A percentile compares a stretch with the other conserved stretches of the same genome.
Conservation (phyloP, 92 coral and sea anemone species). For the Parazoanthus darwini region DNA sequence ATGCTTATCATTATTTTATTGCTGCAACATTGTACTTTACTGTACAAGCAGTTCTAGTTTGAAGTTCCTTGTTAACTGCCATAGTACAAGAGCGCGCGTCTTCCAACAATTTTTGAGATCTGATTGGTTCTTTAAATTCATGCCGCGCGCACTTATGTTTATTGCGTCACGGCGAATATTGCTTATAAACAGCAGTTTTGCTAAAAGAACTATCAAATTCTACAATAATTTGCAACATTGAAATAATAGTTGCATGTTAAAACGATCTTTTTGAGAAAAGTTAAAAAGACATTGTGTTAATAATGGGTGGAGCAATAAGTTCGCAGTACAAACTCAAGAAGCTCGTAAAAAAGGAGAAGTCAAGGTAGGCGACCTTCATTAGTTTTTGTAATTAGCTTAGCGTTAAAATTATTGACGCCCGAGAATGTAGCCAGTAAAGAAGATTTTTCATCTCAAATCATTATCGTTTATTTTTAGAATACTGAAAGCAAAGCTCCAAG, state of each 20-base stretch:
- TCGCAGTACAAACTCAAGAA: background rate
- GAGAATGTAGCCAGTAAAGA: background rate
- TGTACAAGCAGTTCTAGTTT: too few species aligned
- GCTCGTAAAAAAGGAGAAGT: background rate
- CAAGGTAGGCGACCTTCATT: background rate
- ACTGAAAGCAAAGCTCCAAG: slow-evolving; percentile 3
- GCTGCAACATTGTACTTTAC: too few species aligned
- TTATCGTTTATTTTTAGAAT: background rate
- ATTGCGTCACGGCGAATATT: background rate
- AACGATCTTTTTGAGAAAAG: background rate
- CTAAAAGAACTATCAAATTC: too few species aligned
- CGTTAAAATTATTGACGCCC: background rate
- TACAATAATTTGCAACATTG: too few species aligned
- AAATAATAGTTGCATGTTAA: too few species aligned
- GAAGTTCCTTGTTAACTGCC: too few species aligned
- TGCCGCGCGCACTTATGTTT: background rate
- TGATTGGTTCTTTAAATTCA: background rate
- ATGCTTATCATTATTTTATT: too few species aligned
- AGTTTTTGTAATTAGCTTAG: too few species aligned
- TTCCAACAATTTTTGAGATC: background rate
- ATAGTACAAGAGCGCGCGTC: background rate
- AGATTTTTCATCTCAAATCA: background rate
- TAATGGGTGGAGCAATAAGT: background rate
- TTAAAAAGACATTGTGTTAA: background rate
- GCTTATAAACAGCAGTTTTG: background rate